phyloP scores from a whole-genome alignment of 2,113 vertebrate species.

The Vicugna pacos region DNA sequence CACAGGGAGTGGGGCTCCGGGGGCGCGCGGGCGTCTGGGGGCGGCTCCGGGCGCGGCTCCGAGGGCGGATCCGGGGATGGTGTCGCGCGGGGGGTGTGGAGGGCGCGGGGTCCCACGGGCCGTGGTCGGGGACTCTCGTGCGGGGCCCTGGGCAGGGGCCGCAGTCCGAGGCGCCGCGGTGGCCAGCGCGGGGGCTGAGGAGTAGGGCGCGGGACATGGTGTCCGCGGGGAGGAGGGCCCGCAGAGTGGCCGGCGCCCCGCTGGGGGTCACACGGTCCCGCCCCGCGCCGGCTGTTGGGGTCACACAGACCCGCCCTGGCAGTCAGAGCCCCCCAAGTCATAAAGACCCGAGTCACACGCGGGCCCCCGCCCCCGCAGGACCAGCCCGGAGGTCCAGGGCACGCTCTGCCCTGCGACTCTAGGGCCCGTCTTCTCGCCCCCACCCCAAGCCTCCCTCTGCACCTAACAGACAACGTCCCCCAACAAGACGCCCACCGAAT shows the following conservation, averaged over 20 bases:
- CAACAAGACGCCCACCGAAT: background rate
- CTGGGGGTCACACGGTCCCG: background rate
- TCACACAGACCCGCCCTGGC: background rate
- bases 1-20: conserved; percentile 56
- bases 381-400: background rate
- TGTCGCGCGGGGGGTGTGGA: background rate
- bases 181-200: background rate
- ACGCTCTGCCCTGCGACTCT: background rate
- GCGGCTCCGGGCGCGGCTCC: background rate
- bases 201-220: background rate
- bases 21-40: background rate
- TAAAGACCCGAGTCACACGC: conserved; percentile 60
- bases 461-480: background rate
- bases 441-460: background rate
- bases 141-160: background rate
- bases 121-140: rapidly evolving
- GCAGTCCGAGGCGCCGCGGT: background rate
- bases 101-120: background rate
- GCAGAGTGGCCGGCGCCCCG: background rate
- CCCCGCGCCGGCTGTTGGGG: background rate
- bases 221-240: background rate
- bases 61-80: no score
- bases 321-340: conserved; percentile 47
- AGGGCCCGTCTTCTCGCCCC: no score
- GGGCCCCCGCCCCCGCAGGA: background rate